A percentile compares a stretch with the other conserved stretches of the same genome.
phyloP scores from a whole-genome alignment of 2,888 invertebrate species.

The Erebia epiphron region DNA sequence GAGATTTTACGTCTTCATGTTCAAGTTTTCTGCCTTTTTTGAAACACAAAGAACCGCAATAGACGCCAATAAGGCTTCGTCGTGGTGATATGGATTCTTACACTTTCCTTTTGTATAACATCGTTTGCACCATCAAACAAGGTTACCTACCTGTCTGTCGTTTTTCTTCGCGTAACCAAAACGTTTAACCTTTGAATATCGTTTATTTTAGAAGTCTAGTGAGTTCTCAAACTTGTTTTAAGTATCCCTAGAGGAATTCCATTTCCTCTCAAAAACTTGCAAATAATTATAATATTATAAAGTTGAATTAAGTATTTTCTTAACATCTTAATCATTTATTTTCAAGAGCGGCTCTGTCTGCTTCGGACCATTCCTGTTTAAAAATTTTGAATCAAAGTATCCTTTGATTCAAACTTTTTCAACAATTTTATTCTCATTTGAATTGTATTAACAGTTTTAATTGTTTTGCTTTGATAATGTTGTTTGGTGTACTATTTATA shows the following conservation, averaged over 20 bases:
- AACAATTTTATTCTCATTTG: background rate
- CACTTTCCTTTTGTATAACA: background rate
- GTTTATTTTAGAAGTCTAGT: too few relatives aligned
- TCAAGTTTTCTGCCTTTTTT: constrained; percentile 3
- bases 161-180: too few relatives aligned
- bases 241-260: too few relatives aligned
- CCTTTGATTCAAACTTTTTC: background rate
- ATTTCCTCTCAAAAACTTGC: too few relatives aligned
- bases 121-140: too few relatives aligned
- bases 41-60: background rate
- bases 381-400: constrained; percentile 8
- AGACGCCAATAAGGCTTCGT: background rate
- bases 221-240: too few relatives aligned
- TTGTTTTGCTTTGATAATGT: background rate
- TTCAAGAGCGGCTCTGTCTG: background rate
- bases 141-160: too few relatives aligned
- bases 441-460: background rate
- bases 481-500: constrained; percentile 2
- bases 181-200: too few relatives aligned
- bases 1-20: constrained; percentile 8
- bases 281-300: too few relatives aligned
- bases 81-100: background rate
- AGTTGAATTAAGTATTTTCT: background rate
- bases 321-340: constrained; percentile 1
- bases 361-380: background rate